Conservation (phyloP, 1,140 invertebrate genomes). For the Drosophila eugracilis region DNA sequence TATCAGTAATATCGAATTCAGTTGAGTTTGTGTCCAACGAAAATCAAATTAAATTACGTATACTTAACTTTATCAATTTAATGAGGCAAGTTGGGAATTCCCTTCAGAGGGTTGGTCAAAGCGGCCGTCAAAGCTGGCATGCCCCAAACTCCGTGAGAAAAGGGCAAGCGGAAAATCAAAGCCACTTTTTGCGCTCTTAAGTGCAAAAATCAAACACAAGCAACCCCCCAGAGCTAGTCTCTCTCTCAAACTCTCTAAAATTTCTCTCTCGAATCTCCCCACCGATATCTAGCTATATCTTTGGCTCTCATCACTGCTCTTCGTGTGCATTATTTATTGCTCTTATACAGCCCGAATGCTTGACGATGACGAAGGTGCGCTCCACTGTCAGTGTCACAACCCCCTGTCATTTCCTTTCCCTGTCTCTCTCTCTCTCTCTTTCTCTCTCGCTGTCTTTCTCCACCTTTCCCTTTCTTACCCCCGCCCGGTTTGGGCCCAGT, state of each 20-base stretch:
- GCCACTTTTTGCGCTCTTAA: slow-evolving; percentile 74
- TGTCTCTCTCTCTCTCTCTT: background rate
- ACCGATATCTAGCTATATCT: slow-evolving; percentile 8
- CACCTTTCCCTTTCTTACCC: slow-evolving; percentile 8
- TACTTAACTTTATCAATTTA: slow-evolving; percentile 43
- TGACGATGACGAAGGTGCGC: slow-evolving; percentile 48
- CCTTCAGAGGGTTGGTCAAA: slow-evolving; percentile 33
- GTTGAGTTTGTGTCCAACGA: background rate
- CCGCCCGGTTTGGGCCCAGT: slow-evolving; percentile 55
- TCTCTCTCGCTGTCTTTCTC: slow-evolving; percentile 9
- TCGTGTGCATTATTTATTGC: slow-evolving; percentile 62
- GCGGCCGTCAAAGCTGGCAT: slow-evolving; percentile 31
- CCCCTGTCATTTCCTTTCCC: background rate
- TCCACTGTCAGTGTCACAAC: slow-evolving; percentile 63
- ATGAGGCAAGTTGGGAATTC: slow-evolving; percentile 32
- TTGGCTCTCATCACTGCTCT: slow-evolving; percentile 28
- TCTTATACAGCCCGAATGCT: slow-evolving; percentile 53
- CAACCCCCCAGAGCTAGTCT: slow-evolving; percentile 32
- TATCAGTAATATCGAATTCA: background rate
- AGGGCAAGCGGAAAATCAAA: slow-evolving; percentile 57
- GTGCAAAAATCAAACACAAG: slow-evolving; percentile 71
- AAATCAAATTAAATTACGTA: slow-evolving; percentile 29
- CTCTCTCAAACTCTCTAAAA: background rate
- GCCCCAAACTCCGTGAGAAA: slow-evolving; percentile 13
- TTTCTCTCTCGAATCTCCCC: slow-evolving; percentile 15